A percentile compares a stretch with the other conserved stretches of the same genome.
Evolutionary conservation across 2,888 invertebrate genomes (phyloP).

Genomic region (Hypselothyrea guttata): DNA sequence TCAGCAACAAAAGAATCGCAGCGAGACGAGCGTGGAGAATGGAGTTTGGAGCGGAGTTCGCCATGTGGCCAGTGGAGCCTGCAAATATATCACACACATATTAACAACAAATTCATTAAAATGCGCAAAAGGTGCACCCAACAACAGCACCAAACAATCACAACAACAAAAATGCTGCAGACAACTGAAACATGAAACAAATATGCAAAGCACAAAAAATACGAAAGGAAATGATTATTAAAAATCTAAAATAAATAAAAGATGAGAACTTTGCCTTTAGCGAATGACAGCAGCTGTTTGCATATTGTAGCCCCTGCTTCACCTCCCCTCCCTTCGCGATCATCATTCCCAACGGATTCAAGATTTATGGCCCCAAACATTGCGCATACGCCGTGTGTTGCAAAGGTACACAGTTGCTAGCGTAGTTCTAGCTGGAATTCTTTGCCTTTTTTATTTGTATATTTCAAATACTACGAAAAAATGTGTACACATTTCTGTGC

Average conservation of each 20-base stretch:
- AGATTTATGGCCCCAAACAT: constrained; percentile 61
- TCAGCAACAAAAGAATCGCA: constrained; percentile 71
- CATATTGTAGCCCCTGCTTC: constrained; percentile 41
- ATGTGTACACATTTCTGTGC: constrained; percentile 70
- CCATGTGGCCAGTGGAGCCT: constrained; percentile 54
- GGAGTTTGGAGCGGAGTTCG: constrained; percentile 34
- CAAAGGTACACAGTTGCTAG: constrained; percentile 51
- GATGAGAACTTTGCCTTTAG: constrained; percentile 67
- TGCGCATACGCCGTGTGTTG: constrained; percentile 69
- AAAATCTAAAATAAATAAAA: constrained; percentile 75
- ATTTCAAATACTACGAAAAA: constrained; percentile 37
- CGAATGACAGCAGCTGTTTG: constrained; percentile 75
- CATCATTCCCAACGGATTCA: constrained; percentile 36
- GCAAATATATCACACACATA: constrained; percentile 54
- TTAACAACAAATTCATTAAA: constrained; percentile 75
- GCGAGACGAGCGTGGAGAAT: constrained; percentile 44
- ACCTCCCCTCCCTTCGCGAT: not conserved
- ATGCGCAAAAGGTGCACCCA: constrained; percentile 53
- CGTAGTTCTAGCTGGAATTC: constrained; percentile 37
- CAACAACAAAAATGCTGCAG: constrained; percentile 29
- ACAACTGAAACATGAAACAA: constrained; percentile 23
- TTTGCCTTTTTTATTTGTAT: not conserved
- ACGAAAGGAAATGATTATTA: constrained; percentile 69
- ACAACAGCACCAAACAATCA: no score
- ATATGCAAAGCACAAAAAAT: constrained; percentile 2